A percentile compares a stretch with the other conserved stretches of the same genome.
These are phyloP conservation scores for Mionectes macconnelli DNA, from an alignment of 2,113 vertebrate species.

Conservation along the genomic window DNA sequence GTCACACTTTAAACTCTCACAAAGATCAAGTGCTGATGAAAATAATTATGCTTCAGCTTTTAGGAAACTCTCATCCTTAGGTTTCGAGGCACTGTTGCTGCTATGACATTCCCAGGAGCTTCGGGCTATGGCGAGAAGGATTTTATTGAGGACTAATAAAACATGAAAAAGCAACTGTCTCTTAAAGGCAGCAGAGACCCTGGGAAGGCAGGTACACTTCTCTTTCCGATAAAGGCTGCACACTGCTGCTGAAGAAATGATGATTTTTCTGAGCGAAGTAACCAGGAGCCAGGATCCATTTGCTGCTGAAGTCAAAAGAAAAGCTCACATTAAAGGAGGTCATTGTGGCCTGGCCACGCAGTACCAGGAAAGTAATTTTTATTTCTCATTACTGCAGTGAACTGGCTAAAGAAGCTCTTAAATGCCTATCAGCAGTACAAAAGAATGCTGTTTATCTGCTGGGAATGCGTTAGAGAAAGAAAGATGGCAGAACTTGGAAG, in stretches of 20 bases:
- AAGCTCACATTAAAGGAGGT: background rate
- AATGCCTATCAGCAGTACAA: background rate
- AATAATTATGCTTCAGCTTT: background rate
- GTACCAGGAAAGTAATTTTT: background rate
- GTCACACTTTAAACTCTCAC: background rate
- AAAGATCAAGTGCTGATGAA: background rate
- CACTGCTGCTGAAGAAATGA: background rate
- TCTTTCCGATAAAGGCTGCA: background rate
- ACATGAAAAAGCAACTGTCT: background rate
- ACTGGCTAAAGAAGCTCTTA: background rate
- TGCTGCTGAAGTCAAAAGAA: background rate
- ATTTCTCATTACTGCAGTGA: background rate
- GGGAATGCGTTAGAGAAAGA: background rate
- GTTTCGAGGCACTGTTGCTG: background rate
- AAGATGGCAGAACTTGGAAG: background rate
- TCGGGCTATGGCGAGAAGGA: fast-evolving
- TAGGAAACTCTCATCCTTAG: background rate
- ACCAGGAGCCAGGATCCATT: background rate
- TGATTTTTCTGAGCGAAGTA: background rate
- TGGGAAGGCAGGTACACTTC: background rate
- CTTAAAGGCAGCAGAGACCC: background rate
- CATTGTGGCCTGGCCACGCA: background rate
- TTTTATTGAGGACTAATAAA: background rate
- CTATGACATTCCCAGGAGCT: background rate
- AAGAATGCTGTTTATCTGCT: background rate